Percentiles rank a stretch among this genome's conserved stretches.
These are phyloP conservation scores for Indicator maculatus DNA, from an alignment of 2,113 vertebrate species.

Conservation along the genomic window DNA sequence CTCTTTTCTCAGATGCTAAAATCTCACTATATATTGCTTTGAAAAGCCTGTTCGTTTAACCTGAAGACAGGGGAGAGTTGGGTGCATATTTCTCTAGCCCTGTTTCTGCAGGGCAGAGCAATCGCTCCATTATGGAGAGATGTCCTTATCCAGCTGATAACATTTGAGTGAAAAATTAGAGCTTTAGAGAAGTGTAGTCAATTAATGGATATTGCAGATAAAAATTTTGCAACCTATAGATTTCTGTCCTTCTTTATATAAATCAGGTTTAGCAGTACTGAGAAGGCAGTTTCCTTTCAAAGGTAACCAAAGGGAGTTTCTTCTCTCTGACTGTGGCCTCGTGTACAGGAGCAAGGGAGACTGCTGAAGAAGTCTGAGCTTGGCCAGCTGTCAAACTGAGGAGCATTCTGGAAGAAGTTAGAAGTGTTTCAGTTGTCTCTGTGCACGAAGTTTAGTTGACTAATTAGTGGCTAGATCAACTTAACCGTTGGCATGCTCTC, in stretches of 20 bases:
- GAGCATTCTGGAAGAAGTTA: not conserved
- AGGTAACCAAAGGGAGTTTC: not conserved
- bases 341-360: not conserved
- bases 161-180: not conserved
- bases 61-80: not conserved
- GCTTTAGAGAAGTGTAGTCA: not conserved
- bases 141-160: not conserved
- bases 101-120: not conserved
- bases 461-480: not conserved
- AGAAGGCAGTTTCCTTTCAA: not conserved
- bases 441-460: not conserved
- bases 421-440: not conserved
- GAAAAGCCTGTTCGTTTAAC: not conserved
- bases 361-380: not conserved
- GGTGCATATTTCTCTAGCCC: not conserved
- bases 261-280: not conserved
- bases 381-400: not conserved
- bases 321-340: not conserved
- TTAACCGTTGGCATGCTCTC: not conserved
- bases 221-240: not conserved
- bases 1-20: not conserved
- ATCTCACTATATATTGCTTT: not conserved
- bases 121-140: not conserved
- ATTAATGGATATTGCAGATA: not conserved
- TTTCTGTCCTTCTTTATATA: not conserved